These are phyloP conservation scores for Tragelaphus imberbis DNA, from an alignment of 2,113 vertebrate genomes.

Conservation along the genomic window DNA sequence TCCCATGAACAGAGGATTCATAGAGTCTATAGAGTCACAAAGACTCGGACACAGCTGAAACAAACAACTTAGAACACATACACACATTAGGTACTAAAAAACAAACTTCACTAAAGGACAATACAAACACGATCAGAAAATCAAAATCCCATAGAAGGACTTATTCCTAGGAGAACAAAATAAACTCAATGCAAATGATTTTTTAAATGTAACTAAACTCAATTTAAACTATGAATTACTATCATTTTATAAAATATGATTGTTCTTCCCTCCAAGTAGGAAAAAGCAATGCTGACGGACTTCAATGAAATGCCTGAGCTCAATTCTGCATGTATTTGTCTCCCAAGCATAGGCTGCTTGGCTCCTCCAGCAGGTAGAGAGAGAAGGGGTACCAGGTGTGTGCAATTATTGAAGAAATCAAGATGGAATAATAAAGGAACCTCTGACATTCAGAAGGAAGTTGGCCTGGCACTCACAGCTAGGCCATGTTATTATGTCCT, in stretches of 20 bases:
- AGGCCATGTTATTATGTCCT: not conserved
- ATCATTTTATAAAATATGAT: not conserved
- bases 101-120: not conserved
- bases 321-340: not conserved
- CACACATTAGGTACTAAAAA: not conserved
- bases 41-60: not conserved
- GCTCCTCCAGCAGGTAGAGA: not conserved
- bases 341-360: not conserved
- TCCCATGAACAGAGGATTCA: not conserved
- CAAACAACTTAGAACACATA: not conserved
- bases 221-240: not conserved
- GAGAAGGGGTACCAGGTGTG: not conserved
- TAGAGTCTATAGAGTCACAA: not conserved
- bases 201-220: not conserved
- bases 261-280: not conserved
- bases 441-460: not conserved
- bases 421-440: not conserved
- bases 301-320: not conserved
- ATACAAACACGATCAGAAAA: not conserved
- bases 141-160: not conserved
- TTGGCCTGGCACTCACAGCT: not conserved
- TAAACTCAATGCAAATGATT: not conserved
- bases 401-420: not conserved
- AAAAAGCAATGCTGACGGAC: not conserved
- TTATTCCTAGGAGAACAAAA: not conserved